Base-by-base conservation (phyloP, 2,113 vertebrate species). In the Dasyornis broadbenti region DNA sequence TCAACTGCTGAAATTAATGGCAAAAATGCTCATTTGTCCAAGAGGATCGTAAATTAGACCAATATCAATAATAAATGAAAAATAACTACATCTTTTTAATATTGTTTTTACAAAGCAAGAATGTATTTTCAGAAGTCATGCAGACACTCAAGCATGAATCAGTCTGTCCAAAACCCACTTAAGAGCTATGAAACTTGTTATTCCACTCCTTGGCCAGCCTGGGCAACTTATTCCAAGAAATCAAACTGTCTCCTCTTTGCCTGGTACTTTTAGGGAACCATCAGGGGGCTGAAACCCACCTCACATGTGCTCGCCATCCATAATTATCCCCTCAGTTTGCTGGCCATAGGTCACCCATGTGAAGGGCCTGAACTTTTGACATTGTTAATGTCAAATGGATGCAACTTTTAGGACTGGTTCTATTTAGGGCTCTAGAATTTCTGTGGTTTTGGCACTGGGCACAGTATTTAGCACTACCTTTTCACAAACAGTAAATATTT, bases 101-200 rank as follows among this genome's bases (percentile, higher is more conserved):
- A 76, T 37, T 91, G 45, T 68, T 92, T 94, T 91, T 78, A 79
- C 79, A 78, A 81, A 82, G 52, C 40, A 95, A 91, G 85, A 77
- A 52, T 15, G 49, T 61, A 52, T 92, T 89, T 96, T 93, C 92
- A 89, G 72, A 93, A 94, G 82, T 53, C 85, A 61, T 17, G 31
- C 85, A 92, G 84, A 89, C 64, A 90, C 75, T 73, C 0, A 0
- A 88, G 64, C 56, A 77, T 49, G 81, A 88, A 90, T 94, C 79
- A 88, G 82, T 33, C 68, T n/a, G 66, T 77, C 90, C 79, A 90
- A 96, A 88, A 90, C 72, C 81, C 69, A 92, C 47, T 59, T 10
- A 61, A 88, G 60, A 90, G 49, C 75, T 44, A 28, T 54, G 81
- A 86, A 92, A 89, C 53, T 86, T 87, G 68, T 75, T 86, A 88